Evolutionary conservation across 2,113 vertebrate species (phyloP).

Genomic region (Callithrix jacchus): DNA sequence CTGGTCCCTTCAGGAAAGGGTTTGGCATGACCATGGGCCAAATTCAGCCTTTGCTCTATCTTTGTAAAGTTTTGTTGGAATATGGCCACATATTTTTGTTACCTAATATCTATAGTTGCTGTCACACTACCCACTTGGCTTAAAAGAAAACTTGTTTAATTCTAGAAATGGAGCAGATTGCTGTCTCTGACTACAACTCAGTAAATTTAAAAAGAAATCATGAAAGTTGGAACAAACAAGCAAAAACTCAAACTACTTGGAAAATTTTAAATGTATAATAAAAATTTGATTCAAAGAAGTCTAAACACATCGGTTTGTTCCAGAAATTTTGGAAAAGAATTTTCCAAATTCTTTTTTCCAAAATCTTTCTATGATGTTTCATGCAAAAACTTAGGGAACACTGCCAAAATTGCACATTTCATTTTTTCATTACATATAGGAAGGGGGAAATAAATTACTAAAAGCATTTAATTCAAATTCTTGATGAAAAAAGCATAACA

Average conservation of each 20-base stretch:
- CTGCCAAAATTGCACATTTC: background rate
- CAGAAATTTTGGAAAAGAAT: slow-evolving; percentile 35
- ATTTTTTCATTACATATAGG: background rate
- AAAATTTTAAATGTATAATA: background rate
- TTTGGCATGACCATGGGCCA: background rate
- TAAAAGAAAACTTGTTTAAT: slow-evolving; percentile 27
- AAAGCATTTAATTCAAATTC: slow-evolving; percentile 26
- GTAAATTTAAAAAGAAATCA: background rate
- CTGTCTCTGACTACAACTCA: background rate
- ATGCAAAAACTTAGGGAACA: slow-evolving; percentile 14
- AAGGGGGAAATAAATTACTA: slow-evolving; percentile 31
- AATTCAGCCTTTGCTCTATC: background rate
- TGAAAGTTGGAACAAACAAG: slow-evolving; percentile 10
- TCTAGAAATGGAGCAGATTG: background rate
- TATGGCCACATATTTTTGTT: background rate
- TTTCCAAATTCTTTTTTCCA: too few relatives aligned
- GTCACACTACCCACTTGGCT: background rate
- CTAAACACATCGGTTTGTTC: background rate
- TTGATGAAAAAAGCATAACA: background rate
- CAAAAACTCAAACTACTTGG: background rate
- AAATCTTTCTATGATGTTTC: background rate
- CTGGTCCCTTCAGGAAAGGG: background rate
- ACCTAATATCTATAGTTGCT: background rate
- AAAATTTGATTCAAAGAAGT: slow-evolving; percentile 4
- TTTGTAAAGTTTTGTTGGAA: background rate